Conservation (phyloP, 2,888 invertebrate species). For the Tachina grossa region DNA sequence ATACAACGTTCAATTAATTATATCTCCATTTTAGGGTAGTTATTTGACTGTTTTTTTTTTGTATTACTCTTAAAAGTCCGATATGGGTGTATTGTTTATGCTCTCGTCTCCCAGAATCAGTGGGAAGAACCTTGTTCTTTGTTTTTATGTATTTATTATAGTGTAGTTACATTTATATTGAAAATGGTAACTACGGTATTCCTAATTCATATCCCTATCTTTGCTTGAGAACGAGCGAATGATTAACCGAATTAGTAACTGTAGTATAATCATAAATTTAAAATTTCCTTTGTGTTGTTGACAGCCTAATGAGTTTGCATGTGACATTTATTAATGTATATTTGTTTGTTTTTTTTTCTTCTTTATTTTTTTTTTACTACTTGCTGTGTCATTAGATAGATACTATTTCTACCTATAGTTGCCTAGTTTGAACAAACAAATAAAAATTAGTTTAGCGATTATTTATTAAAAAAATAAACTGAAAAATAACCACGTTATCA, state of each 20-base stretch:
- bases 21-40: too few relatives aligned
- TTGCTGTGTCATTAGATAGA: background rate
- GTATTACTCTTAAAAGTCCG: too few relatives aligned
- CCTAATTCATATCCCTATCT: background rate
- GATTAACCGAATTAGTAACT: slow-evolving; percentile 41
- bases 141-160: too few relatives aligned
- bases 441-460: slow-evolving; percentile 16
- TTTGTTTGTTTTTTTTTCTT: slow-evolving; percentile 1
- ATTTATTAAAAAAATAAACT: slow-evolving; percentile 58
- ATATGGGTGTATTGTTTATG: too few relatives aligned
- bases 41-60: too few relatives aligned
- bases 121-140: too few relatives aligned
- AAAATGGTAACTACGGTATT: too few relatives aligned
- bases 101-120: too few relatives aligned
- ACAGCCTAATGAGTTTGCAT: slow-evolving; percentile 68
- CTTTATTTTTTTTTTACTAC: background rate
- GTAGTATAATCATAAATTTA: slow-evolving; percentile 45
- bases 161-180: too few relatives aligned
- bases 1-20: too few relatives aligned
- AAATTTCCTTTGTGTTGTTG: slow-evolving; percentile 57
- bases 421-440: background rate
- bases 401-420: slow-evolving; percentile 8
- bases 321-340: slow-evolving; percentile 67
- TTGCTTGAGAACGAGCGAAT: background rate
- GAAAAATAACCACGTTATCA: slow-evolving; percentile 56